These are phyloP conservation scores for Choloepus didactylus DNA, from an alignment of 2,797 vertebrate species.

Conservation along the genomic window DNA sequence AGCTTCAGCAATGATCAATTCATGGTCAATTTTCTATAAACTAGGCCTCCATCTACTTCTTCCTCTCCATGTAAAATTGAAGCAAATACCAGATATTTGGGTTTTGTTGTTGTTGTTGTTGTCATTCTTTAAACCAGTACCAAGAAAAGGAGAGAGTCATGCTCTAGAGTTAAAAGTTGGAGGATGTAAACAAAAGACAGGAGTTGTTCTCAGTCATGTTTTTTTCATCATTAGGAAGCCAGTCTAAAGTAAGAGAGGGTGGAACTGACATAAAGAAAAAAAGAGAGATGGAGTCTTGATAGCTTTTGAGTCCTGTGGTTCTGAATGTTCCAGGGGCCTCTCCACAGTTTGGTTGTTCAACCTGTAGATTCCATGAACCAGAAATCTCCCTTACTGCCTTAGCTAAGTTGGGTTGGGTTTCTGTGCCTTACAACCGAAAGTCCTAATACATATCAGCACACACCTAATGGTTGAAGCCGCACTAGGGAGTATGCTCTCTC, in stretches of 20 bases:
- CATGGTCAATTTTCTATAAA: background rate
- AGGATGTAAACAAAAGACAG: background rate
- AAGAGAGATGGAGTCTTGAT: background rate
- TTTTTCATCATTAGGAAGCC: background rate
- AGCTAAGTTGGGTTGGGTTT: background rate
- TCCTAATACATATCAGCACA: too few relatives aligned
- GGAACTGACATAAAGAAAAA: background rate
- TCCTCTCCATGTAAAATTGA: background rate
- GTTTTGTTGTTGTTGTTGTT: background rate
- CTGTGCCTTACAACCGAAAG: background rate
- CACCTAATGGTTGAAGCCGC: rapidly evolving
- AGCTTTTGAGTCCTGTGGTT: background rate
- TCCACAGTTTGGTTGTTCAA: background rate
- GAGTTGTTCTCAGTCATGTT: background rate
- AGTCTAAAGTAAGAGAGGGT: rapidly evolving
- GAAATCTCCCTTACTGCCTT: background rate
- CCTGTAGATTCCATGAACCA: background rate
- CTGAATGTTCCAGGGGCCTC: background rate
- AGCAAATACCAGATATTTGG: background rate
- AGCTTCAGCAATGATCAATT: background rate
- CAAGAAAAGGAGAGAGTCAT: background rate
- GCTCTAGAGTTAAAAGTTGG: background rate
- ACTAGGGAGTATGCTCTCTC: background rate
- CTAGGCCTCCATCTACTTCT: rapidly evolving
- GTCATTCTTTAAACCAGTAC: background rate